Base-by-base conservation (phyloP, 2,888 invertebrate genomes). In the Melieria omissa region DNA sequence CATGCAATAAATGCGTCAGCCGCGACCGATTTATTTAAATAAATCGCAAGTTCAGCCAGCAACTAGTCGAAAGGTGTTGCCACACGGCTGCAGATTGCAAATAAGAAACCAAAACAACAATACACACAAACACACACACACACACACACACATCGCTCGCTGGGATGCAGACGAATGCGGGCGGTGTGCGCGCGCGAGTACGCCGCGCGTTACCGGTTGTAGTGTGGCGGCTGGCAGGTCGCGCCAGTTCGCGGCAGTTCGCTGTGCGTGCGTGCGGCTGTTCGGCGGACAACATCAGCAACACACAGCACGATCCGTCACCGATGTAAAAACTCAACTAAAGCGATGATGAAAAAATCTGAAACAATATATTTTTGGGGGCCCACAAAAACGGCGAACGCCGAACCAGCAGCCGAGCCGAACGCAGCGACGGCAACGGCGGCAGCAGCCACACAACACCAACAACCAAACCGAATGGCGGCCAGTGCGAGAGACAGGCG, bases 241-340 rank as follows among this genome's bases (percentile, higher is more conserved):
- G 12, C 12, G 29, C 12, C 70, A 46, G 61, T 65, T 57, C 67
- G 44, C n/a, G 9, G 64, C 44, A 67, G 61, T 60, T 52, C 60
- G 67, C 67, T 58, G 67, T 44, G 67, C 67, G 49, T 60, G 12
- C 49, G 29, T 45, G 73, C 76, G 73, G 73, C 63, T 46, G 55
- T 60, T 75, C 73, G 72, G 76, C 75, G 70, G 42, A 61, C 72
- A 57, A 70, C 74, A 73, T 71, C 71, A 74, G 75, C 81, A 82
- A 83, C 84, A 85, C 86, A 74, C 81, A 82, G 84, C 84, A 85
- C 86, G 86, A 86, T 86, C 86, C 87, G 85, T 86, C 87, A 86
- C 86, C 87, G 85, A 86, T 86, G 87, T 87, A 86, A 87, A 86
- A 86, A 86, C 87, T 86, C 86, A 85, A 87, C 86, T 87, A 86